These are phyloP conservation scores for Apotomis turbidana DNA, from an alignment of 2,888 invertebrate genomes.

Conservation along the genomic window DNA sequence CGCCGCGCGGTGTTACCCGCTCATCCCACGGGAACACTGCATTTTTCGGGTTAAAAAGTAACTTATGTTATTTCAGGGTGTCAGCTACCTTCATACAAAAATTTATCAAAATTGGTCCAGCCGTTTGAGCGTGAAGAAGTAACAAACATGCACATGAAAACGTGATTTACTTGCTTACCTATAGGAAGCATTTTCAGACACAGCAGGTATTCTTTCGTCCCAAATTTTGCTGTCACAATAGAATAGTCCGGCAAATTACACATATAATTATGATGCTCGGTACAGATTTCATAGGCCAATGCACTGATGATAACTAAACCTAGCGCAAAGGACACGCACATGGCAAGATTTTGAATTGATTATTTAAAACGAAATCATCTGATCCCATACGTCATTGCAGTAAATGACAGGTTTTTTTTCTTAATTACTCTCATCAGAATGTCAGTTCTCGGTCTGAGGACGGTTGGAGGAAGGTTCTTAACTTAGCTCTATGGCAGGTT, in stretches of 20 bases:
- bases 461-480: no score
- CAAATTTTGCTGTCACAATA: constrained; percentile 64
- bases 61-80: no score
- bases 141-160: no score
- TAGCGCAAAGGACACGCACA: constrained; percentile 1
- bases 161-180: constrained; percentile 49
- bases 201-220: constrained; percentile 61
- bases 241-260: constrained; percentile 57
- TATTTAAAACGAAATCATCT: not conserved
- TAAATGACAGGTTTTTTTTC: constrained; percentile 4
- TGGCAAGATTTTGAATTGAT: constrained; percentile 21
- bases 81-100: no score
- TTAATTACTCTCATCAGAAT: no score
- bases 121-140: no score
- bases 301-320: not conserved
- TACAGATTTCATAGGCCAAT: not conserved
- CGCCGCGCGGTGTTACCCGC: no score
- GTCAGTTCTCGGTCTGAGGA: no score
- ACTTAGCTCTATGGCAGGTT: no score
- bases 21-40: no score
- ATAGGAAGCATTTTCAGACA: constrained; percentile 63
- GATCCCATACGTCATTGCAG: not conserved
- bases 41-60: no score
- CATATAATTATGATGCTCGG: constrained; percentile 20
- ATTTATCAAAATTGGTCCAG: no score